These are phyloP conservation scores for Zophobas atratus DNA, from an alignment of 1,140 invertebrate species.

Conservation along the genomic window DNA sequence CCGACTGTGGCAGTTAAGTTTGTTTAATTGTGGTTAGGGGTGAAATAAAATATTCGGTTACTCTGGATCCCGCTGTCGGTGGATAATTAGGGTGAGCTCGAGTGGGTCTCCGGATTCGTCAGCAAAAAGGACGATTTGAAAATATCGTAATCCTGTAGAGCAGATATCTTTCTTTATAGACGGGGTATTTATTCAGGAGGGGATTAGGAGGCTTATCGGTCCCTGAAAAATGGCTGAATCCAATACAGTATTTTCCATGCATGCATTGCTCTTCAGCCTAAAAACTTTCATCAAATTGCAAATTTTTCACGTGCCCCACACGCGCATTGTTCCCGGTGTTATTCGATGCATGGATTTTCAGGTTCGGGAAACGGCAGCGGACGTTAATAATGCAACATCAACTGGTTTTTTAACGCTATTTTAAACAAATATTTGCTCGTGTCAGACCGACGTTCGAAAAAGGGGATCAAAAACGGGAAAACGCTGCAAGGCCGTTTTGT, in stretches of 20 bases:
- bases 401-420: not conserved
- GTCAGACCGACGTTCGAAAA: not conserved
- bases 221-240: slow-evolving; percentile 55
- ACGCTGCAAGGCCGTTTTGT: not conserved
- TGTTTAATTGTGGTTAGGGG: slow-evolving; percentile 31
- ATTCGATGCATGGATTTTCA: slow-evolving; percentile 13
- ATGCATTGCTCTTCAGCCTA: slow-evolving; percentile 26
- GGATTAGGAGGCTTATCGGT: slow-evolving; percentile 53
- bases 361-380: not conserved
- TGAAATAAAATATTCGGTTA: slow-evolving; percentile 25
- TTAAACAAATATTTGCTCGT: not conserved
- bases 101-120: slow-evolving; percentile 32
- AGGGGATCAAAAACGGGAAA: not conserved
- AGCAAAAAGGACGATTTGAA: slow-evolving; percentile 46
- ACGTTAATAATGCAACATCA: slow-evolving; percentile 17
- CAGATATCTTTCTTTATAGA: slow-evolving; percentile 56
- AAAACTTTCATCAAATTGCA: slow-evolving; percentile 54
- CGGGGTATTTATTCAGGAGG: slow-evolving; percentile 54
- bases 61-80: not conserved
- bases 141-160: slow-evolving; percentile 56
- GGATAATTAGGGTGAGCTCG: slow-evolving; percentile 6
- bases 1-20: slow-evolving; percentile 7
- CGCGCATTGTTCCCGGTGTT: slow-evolving; percentile 39
- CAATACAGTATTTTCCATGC: slow-evolving; percentile 52
- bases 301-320: slow-evolving; percentile 50